Base-by-base conservation (phyloP, 1,140 invertebrate genomes). In the Mizuhopecten yessoensis region DNA sequence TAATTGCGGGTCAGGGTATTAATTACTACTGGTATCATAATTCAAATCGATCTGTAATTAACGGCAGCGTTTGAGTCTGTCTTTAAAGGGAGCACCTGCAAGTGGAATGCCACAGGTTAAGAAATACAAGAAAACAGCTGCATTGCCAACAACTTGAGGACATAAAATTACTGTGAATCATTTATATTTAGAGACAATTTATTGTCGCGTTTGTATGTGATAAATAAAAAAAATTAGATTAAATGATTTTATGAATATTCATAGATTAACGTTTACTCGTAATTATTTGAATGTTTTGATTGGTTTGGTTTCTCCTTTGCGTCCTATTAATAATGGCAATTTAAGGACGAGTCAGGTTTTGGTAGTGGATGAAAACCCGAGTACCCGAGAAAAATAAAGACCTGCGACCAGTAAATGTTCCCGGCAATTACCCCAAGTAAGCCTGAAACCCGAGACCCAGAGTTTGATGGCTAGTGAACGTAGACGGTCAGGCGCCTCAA, bases 1-100 rank as follows among this genome's bases (percentile, higher is more conserved):
- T 75, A 75, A 75, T 75, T 29, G 57, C 57, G 11, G 57, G 57
- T 75, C 57, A 75, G 57, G n/a, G 57, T n/a, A 75, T 75, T 75
- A 75, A 75, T 75, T 75, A 75, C 57, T 3, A 75, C 0, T 23
- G 0, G 57, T n/a, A 5, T 29, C 5, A 75, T 75, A 75, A 75
- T 29, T 75, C 57, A 75, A 29, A 29, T n/a, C n/a, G 57, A 75
- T 75, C n/a, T 75, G 1, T 57, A 1, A 2, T 75, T 23, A 75
- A 75, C n/a, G 5, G 11, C 20, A 7, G n/a, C 1, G 57, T 29
- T 75, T 5, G 5, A 9, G 2, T 17, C 9, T 29, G 23, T 29
- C 57, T 3, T 75, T 29, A 75, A 75, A 75, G 29, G n/a, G 5
- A 39, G 9, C 57, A 75, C 57, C 57, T 75, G 57, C 57, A 29